phyloP scores from a whole-genome alignment of 2,797 vertebrate genomes.

The Odontamblyopus rebecca region DNA sequence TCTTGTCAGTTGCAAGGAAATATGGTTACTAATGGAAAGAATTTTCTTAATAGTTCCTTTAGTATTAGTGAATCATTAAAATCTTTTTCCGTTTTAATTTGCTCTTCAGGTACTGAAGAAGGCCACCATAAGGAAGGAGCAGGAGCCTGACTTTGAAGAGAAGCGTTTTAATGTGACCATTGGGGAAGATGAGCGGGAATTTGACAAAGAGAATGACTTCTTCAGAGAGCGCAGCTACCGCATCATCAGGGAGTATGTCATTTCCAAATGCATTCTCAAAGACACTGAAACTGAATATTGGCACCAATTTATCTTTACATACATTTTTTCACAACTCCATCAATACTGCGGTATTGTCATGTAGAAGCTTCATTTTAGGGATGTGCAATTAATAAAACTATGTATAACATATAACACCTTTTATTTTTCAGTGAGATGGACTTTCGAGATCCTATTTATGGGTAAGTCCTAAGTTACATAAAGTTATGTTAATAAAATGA shows the following conservation, averaged over 20 bases:
- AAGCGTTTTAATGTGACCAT: conserved; percentile 97
- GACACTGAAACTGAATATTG: not conserved
- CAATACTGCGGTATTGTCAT: too few relatives aligned
- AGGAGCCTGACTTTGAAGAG: conserved; percentile 98
- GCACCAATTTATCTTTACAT: not conserved
- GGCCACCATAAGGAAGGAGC: conserved; percentile 96
- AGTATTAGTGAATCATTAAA: not conserved
- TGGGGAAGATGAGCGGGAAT: conserved; percentile 93
- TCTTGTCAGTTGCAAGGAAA: too few relatives aligned
- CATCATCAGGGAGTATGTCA: conserved; percentile 90
- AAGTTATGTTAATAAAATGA: not conserved
- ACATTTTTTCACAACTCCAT: too few relatives aligned
- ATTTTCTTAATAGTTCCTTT: not conserved
- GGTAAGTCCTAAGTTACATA: conserved; percentile 69
- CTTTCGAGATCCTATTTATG: conserved; percentile 84
- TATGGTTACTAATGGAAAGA: too few relatives aligned
- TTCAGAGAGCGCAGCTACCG: conserved; percentile 95
- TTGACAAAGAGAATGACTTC: conserved; percentile 98
- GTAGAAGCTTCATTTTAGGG: too few relatives aligned
- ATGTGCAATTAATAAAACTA: too few relatives aligned
- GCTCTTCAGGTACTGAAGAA: conserved; percentile 91
- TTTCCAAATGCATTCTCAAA: not conserved
- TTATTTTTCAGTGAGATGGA: conserved; percentile 81
- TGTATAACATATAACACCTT: conserved; percentile 4
- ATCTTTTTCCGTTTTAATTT: not conserved